Base-by-base conservation (phyloP, 1,140 invertebrate genomes). In the Reticulitermes speratus region DNA sequence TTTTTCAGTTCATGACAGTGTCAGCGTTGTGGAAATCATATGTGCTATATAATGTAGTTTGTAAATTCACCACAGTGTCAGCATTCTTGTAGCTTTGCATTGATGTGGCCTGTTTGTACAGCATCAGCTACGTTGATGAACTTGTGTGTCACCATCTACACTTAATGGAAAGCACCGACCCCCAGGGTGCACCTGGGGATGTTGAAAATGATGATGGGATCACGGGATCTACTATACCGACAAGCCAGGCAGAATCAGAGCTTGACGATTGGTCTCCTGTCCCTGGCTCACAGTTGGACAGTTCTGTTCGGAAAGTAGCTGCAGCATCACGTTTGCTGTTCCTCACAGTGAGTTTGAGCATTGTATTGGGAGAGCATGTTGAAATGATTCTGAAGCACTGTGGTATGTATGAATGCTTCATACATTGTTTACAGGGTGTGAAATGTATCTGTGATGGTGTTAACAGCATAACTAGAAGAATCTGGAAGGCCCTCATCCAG, bases 81-180 rank as follows among this genome's bases (percentile, higher is more conserved):
- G n/a, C 65, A 75, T 75, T 75, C 9, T 30, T n/a, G 3, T 75
- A 30, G 25, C 65, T 30, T 75, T 75, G 6, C n/a, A 30, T 75
- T 75, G n/a, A 75, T 30, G 65, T 75, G n/a, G 65, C 9, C 65
- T 75, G 65, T 48, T 84, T 84, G 83, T 84, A 25, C 44, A 45
- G 52, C 25, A 52, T 84, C 83, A 84, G 25, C 52, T 45, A 52
- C 83, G 59, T 84, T 84, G 83, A 84, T 52, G 52, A 52, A 45
- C 44, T 48, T 84, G 30, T 30, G 45, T 84, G 16, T 25, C 45
- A 84, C n/a, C 83, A 45, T 38, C 32, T 81, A 52, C 45, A 75
- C 55, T 75, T 85, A 85, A 85, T 85, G 85, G 85, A 85, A 52
- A 85, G 85, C 59, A n/a, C 55, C 75, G 86, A 81, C 82, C 55